Base-by-base conservation (phyloP, 2,113 vertebrate species). In the Apaloderma vittatum region DNA sequence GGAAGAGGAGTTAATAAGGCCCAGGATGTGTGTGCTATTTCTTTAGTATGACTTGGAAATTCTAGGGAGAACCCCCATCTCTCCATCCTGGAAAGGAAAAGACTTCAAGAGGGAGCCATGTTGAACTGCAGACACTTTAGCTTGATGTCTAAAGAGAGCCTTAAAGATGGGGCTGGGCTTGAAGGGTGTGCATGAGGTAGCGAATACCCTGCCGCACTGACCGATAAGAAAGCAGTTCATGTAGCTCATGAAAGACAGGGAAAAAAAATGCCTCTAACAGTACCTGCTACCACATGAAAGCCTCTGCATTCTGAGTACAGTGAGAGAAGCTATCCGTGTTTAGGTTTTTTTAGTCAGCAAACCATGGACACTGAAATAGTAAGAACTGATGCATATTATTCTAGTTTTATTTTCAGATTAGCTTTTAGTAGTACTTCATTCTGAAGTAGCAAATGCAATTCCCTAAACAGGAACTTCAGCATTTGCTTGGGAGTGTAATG, bases 361-460 rank as follows among this genome's bases (percentile, higher is more conserved):
- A 82, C 36, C 20, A 5, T 0, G n/a, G 65, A 48, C 81, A 45
- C 46, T 75, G 46, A 65, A 89, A 48, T 78, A 46, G 26, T 27
- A 55, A 34, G n/a, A 76, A 79, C 15, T 87, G 46, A 79, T 88
- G 77, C 9, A 13, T 77, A 15, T 61, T 74, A 43, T 58, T 92
- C 48, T 57, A 11, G 13, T 19, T 62, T 86, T 75, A 74, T 83
- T 96, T 88, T 67, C 68, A 74, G 79, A 86, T 96, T 82, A 80
- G 24, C 52, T 88, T 86, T 37, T 55, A 48, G 26, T 15, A 76
- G 54, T 63, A 74, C 46, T 90, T 67, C 75, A 84, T 96, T 84
- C 86, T 45, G 37, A 86, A 88, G 48, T 43, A 76, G 49, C 32
- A 91, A 82, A 95, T 90, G 86, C 74, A 80, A 93, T 93, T 92